Base-by-base conservation (phyloP, 2,797 vertebrate species). In the Sebastes vulpes region DNA sequence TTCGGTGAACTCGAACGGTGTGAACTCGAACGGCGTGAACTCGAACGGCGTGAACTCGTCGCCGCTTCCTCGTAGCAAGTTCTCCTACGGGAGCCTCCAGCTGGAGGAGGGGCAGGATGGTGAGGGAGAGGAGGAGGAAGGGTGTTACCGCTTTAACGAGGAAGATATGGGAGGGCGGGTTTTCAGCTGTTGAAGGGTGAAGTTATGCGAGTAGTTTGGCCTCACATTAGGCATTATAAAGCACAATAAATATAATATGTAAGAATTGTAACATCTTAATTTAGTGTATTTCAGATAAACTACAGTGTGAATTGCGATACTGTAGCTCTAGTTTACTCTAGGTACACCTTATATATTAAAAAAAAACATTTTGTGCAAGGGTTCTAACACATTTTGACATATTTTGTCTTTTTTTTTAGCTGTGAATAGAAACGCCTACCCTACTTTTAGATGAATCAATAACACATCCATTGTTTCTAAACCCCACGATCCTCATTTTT, bases 141-240 rank as follows among this genome's bases (percentile, higher is more conserved):
- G 93, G 14, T 95, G 95, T 54, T 94, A 96, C 61, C 94, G 85
- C 69, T 96, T 97, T 71, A 95, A 94, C 48, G 96, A 97, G 82
- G 96, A 96, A 79, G 95, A 97, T 1, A 18, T 88, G 2, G 91
- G 91, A 2, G 85, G 94, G 7, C 95, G 77, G 3, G 94, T 96
- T 54, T 97, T 97, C 78, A 97, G 95, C 83, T 96, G 94, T 73
- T 96, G 94, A 94, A 52, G 4, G 7, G 46, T 6, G 23, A 11
- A 52, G 21, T 20, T 52, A 9, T 9, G 14, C 2, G 3, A 69
- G 25, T 38, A 38, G 20, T 18, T 56, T 9, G 23, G 10, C 6
- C 1, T 38, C 38, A 29, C 10, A 16, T 70, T 18, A 52, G 10
- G 9, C 9, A 8, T 64, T 28, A 31, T 42, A 9, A 81, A 53